Evolutionary conservation across 2,113 vertebrate species (phyloP).

Genomic region (Xyliphius kryptos): DNA sequence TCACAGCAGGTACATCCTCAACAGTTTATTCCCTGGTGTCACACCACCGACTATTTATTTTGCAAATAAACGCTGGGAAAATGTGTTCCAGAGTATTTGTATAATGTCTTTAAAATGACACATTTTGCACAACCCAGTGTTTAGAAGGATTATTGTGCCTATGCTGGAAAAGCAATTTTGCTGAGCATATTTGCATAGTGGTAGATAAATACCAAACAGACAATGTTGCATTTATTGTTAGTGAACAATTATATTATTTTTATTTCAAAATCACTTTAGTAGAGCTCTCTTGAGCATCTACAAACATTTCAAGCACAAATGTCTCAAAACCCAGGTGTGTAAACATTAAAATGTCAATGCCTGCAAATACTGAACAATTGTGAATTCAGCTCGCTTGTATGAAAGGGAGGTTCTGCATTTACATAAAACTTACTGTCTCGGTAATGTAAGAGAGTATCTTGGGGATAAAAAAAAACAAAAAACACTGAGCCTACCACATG

Average conservation of each 20-base stretch:
- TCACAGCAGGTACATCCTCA: conserved; percentile 37
- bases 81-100: not conserved
- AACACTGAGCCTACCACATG: not conserved
- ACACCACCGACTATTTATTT: conserved; percentile 1
- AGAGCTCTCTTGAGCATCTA: not conserved
- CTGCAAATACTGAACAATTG: conserved; percentile 7
- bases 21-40: conserved; percentile 24
- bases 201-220: too few relatives aligned
- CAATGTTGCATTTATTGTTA: too few relatives aligned
- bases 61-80: not conserved
- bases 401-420: not conserved
- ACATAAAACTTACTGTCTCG: conserved; percentile 9
- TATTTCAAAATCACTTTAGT: too few relatives aligned
- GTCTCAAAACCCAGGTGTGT: conserved; percentile 27
- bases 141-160: too few relatives aligned
- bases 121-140: too few relatives aligned
- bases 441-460: conserved; percentile 5
- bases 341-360: conserved; percentile 27
- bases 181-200: too few relatives aligned
- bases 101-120: too few relatives aligned
- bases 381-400: conserved; percentile 2
- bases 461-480: conserved; percentile 24
- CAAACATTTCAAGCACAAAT: conserved; percentile 23
- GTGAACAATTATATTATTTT: too few relatives aligned
- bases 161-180: too few relatives aligned